Evolutionary conservation across 2,888 invertebrate genomes (phyloP), one percentile per base, ranked within the genome.

Genomic region (Anthophora plumipes): DNA sequence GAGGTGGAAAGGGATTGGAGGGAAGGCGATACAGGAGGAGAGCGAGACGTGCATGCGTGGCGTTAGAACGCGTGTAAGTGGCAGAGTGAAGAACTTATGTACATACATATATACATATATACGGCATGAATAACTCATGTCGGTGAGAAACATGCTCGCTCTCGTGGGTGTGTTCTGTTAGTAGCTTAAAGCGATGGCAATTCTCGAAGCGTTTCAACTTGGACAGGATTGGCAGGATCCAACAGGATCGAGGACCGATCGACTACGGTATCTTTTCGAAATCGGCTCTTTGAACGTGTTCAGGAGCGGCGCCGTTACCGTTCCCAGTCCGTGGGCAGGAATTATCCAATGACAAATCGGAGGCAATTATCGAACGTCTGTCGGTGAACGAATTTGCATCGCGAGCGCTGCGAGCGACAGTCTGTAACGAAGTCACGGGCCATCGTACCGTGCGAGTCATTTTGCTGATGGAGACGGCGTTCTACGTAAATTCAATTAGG

Each of bases 101-200:
- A n/a, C n/a, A n/a, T n/a, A n/a, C n/a, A n/a, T n/a, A n/a, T n/a
- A n/a, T 68, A 48, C 66, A 37, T 69, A 61, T 59, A 46, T 75
- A 69, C 78, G 60, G 75, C 71, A 86, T 86, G 86, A 86, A 86
- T 86, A 86, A 86, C 72, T 66, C 84, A 86, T 86, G 77, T n/a
- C 73, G 64, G 46, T 70, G 57, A 48, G 70, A 60, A 76, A 70
- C 74, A 63, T 22, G 64, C 82, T 73, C 74, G 55, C 67, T 54
- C 71, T 82, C 79, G 77, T 72, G 71, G 73, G 50, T 68, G 70
- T 74, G 74, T 71, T 71, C 43, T 4, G 54, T 39, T 41, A 37
- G 72, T 64, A 73, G 69, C 57, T 60, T 31, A 17, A 37, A 66
- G 54, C 64, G 64, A 61, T 55, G 43, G 25, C 68, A 17, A 43